Evolutionary conservation across 2,888 invertebrate genomes (phyloP).

Genomic region (Choreutis nemorana): DNA sequence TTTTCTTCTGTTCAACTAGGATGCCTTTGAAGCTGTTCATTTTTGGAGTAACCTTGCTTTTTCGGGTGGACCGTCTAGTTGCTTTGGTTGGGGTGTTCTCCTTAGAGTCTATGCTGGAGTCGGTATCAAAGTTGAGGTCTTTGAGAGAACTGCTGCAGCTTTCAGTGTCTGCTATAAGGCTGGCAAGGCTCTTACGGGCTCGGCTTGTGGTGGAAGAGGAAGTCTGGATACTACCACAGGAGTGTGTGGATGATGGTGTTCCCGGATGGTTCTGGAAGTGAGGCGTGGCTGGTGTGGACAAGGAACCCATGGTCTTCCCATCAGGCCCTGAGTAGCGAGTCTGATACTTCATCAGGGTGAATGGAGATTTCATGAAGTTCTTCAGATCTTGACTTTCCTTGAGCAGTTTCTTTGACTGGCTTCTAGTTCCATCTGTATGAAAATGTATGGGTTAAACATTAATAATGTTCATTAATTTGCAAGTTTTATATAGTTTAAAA

Average conservation of each 20-base stretch:
- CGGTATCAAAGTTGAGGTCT: slow-evolving; percentile 56
- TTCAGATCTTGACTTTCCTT: slow-evolving; percentile 43
- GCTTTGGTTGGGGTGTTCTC: slow-evolving; percentile 51
- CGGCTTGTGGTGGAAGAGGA: slow-evolving; percentile 51
- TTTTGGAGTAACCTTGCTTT: slow-evolving; percentile 37
- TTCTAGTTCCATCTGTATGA: slow-evolving; percentile 36
- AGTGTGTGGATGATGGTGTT: slow-evolving; percentile 52
- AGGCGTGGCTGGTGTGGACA: slow-evolving; percentile 49
- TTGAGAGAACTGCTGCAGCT: slow-evolving; percentile 60
- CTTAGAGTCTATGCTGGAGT: slow-evolving; percentile 52
- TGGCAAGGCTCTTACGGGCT: slow-evolving; percentile 50
- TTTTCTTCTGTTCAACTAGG: slow-evolving; percentile 42
- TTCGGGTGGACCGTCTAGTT: slow-evolving; percentile 28
- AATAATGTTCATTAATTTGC: no score
- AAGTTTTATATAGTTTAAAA: no score
- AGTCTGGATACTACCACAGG: slow-evolving; percentile 46
- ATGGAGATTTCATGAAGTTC: slow-evolving; percentile 56
- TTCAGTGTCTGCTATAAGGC: slow-evolving; percentile 55
- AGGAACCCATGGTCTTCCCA: slow-evolving; percentile 32
- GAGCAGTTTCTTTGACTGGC: slow-evolving; percentile 31
- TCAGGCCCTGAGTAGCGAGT: slow-evolving; percentile 37
- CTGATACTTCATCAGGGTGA: slow-evolving; percentile 54
- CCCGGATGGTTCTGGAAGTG: slow-evolving; percentile 45
- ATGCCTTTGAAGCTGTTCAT: slow-evolving; percentile 48
- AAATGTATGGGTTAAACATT: no score